Evolutionary conservation across 2,888 invertebrate genomes (phyloP), one percentile per base, ranked within the genome.

Genomic region (Lithosia quadra): DNA sequence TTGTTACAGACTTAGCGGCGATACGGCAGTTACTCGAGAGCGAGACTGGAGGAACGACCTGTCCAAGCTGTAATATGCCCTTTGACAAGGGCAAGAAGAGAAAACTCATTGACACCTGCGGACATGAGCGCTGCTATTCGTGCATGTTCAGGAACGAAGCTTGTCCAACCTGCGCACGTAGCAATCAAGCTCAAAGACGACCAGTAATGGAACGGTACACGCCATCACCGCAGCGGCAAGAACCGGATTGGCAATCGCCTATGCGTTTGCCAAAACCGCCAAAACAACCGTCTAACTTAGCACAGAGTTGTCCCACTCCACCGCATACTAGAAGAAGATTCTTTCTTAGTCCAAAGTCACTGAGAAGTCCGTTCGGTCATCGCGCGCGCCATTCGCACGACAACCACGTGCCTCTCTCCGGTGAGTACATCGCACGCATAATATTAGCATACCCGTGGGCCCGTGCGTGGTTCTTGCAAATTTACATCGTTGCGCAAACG

Each of bases 1-100:
- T 88, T 88, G 82, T 96, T 97, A 15, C 96, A 98, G 98, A 98
- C 95, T 95, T 98, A 90, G 98, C 98, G 83, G 97, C 98, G 81
- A 97, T 98, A 86, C 95, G 97, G 79, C 97, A 97, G 82, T 95
- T 98, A 77, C 95, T 98, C 86, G 98, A 97, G 88, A 96, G 96
- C 85, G 97, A 97, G 90, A 96, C 96, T 69, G 96, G 96, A 69
- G 96, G 96, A 76, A 95, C 96, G 64, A 96, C 95, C 75, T 98
- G 98, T 92, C 98, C 98, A 78, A 97, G 97, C 91, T 98, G 98
- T 95, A 97, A 97, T 92, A 98, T 98, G 97, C 98, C 98, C 83
- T 99, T 98, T 95, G 99, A 99, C 95, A 98, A 98, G 95, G 99
- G 99, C 92, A 99, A 99, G 95, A 98, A 99, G 95, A 97, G 99